Percentiles rank a stretch among this genome's conserved stretches.
Evolutionary conservation across 2,113 vertebrate species (phyloP).

Genomic region (Salvelinus namaycush): DNA sequence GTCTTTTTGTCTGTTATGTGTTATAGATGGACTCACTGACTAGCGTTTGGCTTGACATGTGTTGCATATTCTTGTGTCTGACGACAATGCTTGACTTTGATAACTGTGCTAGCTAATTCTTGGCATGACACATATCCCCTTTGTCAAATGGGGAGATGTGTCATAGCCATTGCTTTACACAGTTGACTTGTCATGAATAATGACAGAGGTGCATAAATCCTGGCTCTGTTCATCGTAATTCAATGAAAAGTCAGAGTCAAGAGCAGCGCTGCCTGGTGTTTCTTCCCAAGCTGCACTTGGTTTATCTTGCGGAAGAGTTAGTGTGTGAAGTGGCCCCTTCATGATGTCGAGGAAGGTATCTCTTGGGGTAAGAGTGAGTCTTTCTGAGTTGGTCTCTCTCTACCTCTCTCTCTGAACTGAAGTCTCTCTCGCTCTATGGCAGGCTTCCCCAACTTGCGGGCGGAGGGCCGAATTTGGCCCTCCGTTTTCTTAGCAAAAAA

Average conservation of each 20-base stretch:
- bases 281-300: conserved; percentile 19
- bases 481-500: too few relatives aligned
- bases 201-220: conserved; percentile 9
- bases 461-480: too few relatives aligned
- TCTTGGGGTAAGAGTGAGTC: conserved; percentile 12
- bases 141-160: background rate
- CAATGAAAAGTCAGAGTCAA: conserved; percentile 34
- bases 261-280: background rate
- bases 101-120: background rate
- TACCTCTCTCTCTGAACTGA: background rate
- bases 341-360: conserved; percentile 25
- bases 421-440: background rate
- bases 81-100: background rate
- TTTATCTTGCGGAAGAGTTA: conserved; percentile 7
- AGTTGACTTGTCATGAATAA: conserved; percentile 10
- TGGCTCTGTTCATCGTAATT: conserved; percentile 31
- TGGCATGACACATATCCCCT: background rate
- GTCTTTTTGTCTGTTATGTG: background rate
- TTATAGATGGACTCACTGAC: background rate
- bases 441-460: too few relatives aligned
- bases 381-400: background rate
- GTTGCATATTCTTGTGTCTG: background rate
- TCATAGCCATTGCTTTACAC: background rate
- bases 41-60: background rate
- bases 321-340: conserved; percentile 39